Conservation (phyloP, 2,113 vertebrate species). For the Ginglymostoma cirratum region DNA sequence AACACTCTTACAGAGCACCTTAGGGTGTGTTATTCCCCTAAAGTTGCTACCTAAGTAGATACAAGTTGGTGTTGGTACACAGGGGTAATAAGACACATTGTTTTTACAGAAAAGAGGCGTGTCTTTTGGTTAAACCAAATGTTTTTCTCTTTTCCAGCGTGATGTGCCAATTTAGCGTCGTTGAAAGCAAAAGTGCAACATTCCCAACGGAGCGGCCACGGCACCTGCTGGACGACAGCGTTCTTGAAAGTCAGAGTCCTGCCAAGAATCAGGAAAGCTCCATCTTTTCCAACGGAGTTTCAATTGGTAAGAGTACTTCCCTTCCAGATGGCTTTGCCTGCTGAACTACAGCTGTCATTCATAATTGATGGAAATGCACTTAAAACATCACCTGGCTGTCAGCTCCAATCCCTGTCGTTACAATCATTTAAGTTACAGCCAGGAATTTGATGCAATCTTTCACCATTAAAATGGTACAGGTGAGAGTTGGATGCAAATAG, state of each 20-base stretch:
- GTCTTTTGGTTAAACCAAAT: background rate
- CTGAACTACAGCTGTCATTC: no score
- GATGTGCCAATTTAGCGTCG: constrained; percentile 86
- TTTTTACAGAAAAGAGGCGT: background rate
- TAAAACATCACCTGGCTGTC: background rate
- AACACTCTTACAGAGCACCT: background rate
- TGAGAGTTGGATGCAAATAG: background rate
- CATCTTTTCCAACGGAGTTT: constrained; percentile 72
- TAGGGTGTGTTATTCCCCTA: background rate
- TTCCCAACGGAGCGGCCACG: constrained; percentile 81
- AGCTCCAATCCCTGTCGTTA: background rate
- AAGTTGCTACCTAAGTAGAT: background rate
- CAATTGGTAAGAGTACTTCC: constrained; percentile 59
- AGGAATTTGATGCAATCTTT: background rate
- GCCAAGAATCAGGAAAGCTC: constrained; percentile 54
- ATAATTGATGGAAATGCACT: background rate
- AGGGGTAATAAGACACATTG: background rate
- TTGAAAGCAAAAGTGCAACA: constrained; percentile 84
- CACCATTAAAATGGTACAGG: no score
- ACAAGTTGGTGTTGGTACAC: background rate
- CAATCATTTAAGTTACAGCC: background rate
- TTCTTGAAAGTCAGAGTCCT: constrained; percentile 83
- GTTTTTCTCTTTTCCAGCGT: constrained; percentile 60
- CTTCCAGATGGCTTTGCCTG: background rate
- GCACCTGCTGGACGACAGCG: constrained; percentile 93